Evolutionary conservation across 2,888 invertebrate genomes (phyloP).

Genomic region (Isoperla grammatica): DNA sequence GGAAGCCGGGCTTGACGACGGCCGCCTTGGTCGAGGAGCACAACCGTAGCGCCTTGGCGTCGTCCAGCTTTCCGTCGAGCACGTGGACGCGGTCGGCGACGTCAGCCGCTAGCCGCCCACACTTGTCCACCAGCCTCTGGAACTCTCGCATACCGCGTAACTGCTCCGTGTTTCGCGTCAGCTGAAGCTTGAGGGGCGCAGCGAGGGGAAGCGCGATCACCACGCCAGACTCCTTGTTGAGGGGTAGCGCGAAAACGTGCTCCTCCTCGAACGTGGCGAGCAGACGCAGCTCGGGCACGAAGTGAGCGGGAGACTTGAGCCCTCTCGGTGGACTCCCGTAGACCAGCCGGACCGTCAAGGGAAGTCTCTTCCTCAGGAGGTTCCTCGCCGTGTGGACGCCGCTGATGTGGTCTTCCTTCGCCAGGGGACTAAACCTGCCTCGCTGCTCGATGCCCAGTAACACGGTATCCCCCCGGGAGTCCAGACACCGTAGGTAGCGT

Average conservation of each 20-base stretch:
- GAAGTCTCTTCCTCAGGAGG: constrained; percentile 81
- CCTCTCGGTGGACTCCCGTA: constrained; percentile 85
- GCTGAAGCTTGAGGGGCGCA: constrained; percentile 77
- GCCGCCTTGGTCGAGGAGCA: constrained; percentile 11
- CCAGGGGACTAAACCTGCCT: constrained; percentile 87
- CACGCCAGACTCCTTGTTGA: constrained; percentile 72
- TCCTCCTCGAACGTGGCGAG: constrained; percentile 83
- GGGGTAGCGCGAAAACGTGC: constrained; percentile 74
- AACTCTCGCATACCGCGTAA: constrained; percentile 64
- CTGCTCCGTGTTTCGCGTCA: constrained; percentile 75
- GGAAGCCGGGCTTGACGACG: constrained; percentile 57
- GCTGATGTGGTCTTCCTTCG: constrained; percentile 88
- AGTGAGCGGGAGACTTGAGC: constrained; percentile 72
- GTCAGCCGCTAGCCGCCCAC: constrained; percentile 64
- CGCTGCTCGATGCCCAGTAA: constrained; percentile 80
- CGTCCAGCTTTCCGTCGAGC: constrained; percentile 72
- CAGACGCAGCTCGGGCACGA: constrained; percentile 77
- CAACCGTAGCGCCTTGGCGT: constrained; percentile 39
- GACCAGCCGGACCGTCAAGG: constrained; percentile 85
- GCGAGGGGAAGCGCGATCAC: constrained; percentile 79
- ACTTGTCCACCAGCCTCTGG: constrained; percentile 70
- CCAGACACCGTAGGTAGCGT: constrained; percentile 81
- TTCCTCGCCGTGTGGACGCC: constrained; percentile 91
- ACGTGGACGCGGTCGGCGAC: constrained; percentile 78
- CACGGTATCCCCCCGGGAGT: constrained; percentile 76